Evolutionary conservation across 2,113 vertebrate species (phyloP).

Genomic region (Pelvicachromis taeniatus): DNA sequence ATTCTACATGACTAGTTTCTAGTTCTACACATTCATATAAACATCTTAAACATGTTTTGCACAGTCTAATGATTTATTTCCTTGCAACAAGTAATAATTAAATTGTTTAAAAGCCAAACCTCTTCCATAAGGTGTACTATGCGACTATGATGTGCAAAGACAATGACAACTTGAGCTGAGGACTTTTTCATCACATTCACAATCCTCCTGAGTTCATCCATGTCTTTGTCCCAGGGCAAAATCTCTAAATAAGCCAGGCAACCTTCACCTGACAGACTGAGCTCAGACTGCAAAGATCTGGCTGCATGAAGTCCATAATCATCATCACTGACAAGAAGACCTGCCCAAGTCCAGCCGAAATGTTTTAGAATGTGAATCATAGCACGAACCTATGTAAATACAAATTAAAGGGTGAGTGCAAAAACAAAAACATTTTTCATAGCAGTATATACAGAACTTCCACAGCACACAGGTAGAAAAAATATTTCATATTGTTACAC

Average conservation of each 20-base stretch:
- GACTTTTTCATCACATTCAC: constrained; percentile 47
- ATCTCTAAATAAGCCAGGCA: constrained; percentile 59
- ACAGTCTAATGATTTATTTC: neutral
- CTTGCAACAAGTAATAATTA: neutral
- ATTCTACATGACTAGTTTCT: neutral
- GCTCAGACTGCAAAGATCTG: constrained; percentile 12
- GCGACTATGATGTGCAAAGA: constrained; percentile 42
- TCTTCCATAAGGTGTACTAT: constrained; percentile 37
- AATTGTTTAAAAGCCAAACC: neutral
- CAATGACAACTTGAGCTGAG: constrained; percentile 38
- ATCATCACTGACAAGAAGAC: constrained; percentile 40
- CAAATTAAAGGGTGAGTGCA: neutral
- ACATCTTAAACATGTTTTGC: neutral
- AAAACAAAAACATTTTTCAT: neutral
- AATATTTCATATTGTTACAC: neutral
- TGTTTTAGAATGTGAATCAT: constrained; percentile 45
- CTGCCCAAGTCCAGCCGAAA: constrained; percentile 39
- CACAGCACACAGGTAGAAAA: neutral
- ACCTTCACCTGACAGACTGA: neutral
- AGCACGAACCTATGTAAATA: neutral
- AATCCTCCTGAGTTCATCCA: constrained; percentile 41
- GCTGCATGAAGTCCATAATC: constrained; percentile 39
- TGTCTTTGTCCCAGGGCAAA: constrained; percentile 47
- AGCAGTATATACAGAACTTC: neutral
- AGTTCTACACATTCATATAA: neutral